phyloP scores from a whole-genome alignment of 2,113 vertebrate species.

The Ancistrus triradiatus region DNA sequence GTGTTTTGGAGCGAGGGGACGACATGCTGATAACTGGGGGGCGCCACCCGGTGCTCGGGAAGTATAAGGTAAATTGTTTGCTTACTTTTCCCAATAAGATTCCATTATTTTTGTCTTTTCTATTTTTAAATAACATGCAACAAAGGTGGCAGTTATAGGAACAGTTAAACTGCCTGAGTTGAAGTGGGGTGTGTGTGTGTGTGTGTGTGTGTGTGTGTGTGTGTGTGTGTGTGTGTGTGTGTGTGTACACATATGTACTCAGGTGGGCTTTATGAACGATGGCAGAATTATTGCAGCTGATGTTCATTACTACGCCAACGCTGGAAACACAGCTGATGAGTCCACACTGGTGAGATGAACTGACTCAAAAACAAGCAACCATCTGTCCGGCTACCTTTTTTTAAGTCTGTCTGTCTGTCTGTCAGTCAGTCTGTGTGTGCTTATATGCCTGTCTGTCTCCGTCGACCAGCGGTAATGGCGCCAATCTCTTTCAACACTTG shows the following conservation, averaged over 20 bases:
- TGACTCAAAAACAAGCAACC: background rate
- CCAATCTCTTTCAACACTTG: no score
- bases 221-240: constrained; percentile 6
- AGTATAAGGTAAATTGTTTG: constrained; percentile 70
- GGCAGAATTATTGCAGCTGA: constrained; percentile 78
- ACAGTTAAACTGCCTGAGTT: no score
- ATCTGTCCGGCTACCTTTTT: no score
- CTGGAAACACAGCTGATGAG: constrained; percentile 73
- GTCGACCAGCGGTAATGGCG: no score
- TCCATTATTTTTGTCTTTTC: no score
- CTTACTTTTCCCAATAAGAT: no score
- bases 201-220: constrained; percentile 1
- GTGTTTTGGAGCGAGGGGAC: constrained; percentile 72
- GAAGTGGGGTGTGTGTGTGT: background rate
- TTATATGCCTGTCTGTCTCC: no score
- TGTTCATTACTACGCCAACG: constrained; percentile 71
- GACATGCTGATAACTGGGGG: constrained; percentile 77
- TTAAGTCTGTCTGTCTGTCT: no score
- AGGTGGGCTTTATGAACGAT: constrained; percentile 85
- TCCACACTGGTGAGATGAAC: constrained; percentile 69
- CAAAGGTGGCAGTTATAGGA: no score
- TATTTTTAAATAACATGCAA: no score
- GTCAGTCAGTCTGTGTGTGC: no score
- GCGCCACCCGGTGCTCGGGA: constrained; percentile 72
- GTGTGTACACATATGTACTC: no score